These are phyloP conservation scores for Larimichthys crocea DNA, from an alignment of 2,113 vertebrate species.

Conservation along the genomic window DNA sequence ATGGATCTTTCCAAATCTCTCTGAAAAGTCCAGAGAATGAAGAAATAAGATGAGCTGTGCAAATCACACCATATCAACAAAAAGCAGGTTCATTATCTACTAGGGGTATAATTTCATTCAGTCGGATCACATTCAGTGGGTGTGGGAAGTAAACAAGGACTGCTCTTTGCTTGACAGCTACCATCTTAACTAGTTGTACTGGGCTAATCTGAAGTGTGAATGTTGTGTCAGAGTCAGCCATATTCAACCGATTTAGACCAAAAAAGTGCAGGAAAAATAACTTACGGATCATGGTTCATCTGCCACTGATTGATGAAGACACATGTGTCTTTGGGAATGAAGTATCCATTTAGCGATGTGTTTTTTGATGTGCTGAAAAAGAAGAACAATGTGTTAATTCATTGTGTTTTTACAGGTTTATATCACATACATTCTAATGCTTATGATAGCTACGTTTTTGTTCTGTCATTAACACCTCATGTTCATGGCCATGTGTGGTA, in stretches of 20 bases:
- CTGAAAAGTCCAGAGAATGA: slow-evolving; percentile 73
- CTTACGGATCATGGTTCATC: slow-evolving; percentile 95
- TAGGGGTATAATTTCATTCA: not conserved
- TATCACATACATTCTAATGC: not conserved
- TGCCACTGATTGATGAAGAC: slow-evolving; percentile 98
- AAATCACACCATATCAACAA: not conserved
- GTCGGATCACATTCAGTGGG: too few relatives aligned
- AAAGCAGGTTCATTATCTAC: not conserved
- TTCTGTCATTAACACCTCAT: not conserved
- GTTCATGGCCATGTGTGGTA: not conserved
- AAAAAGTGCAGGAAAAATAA: slow-evolving; percentile 45
- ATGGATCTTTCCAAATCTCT: slow-evolving; percentile 90
- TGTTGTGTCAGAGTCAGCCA: too few relatives aligned
- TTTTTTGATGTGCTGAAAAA: slow-evolving; percentile 88
- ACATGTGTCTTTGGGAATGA: slow-evolving; percentile 92
- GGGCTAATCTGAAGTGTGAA: not conserved
- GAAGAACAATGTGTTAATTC: not conserved
- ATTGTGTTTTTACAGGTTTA: not conserved
- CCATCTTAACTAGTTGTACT: not conserved
- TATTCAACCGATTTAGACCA: not conserved
- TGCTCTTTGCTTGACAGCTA: not conserved
- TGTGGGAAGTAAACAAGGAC: not conserved
- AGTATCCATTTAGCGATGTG: slow-evolving; percentile 89
- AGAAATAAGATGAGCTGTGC: not conserved
- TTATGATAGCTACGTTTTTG: not conserved